Conservation (phyloP, 2,113 vertebrate genomes). For the Hucho hucho region DNA sequence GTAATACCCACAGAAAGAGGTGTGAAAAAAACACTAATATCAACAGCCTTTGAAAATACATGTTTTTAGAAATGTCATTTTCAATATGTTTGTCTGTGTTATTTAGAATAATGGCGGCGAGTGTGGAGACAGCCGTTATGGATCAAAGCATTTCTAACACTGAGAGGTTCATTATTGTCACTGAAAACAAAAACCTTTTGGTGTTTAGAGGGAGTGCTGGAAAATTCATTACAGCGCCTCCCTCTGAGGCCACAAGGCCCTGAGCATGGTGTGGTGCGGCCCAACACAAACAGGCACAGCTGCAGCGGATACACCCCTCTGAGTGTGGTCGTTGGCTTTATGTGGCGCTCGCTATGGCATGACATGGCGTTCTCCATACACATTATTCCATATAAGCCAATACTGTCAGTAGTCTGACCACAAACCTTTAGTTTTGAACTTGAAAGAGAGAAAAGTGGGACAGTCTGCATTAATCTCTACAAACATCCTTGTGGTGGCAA, state of each 20-base stretch:
- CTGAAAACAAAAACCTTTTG: conserved; percentile 43
- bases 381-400: too few species aligned
- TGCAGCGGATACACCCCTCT: background rate
- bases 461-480: too few species aligned
- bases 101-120: conserved; percentile 49
- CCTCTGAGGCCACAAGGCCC: conserved; percentile 32
- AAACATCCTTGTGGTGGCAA: too few species aligned
- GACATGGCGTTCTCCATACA: too few species aligned
- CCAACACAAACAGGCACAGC: conserved; percentile 13
- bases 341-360: too few species aligned
- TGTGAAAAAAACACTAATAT: too few species aligned
- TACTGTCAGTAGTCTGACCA: too few species aligned
- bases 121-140: conserved; percentile 44
- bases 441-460: too few species aligned
- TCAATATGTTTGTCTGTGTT: conserved; percentile 32
- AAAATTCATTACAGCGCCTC: conserved; percentile 49
- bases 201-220: conserved; percentile 51
- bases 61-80: conserved; percentile 43
- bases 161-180: conserved; percentile 62
- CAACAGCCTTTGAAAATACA: too few species aligned
- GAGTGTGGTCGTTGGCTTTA: background rate
- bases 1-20: too few species aligned
- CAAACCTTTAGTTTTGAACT: too few species aligned
- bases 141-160: conserved; percentile 50
- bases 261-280: conserved; percentile 26